Percentiles rank a stretch among this genome's conserved stretches.
phyloP scores from a whole-genome alignment of 2,113 vertebrate species.

The Lepus timidus region DNA sequence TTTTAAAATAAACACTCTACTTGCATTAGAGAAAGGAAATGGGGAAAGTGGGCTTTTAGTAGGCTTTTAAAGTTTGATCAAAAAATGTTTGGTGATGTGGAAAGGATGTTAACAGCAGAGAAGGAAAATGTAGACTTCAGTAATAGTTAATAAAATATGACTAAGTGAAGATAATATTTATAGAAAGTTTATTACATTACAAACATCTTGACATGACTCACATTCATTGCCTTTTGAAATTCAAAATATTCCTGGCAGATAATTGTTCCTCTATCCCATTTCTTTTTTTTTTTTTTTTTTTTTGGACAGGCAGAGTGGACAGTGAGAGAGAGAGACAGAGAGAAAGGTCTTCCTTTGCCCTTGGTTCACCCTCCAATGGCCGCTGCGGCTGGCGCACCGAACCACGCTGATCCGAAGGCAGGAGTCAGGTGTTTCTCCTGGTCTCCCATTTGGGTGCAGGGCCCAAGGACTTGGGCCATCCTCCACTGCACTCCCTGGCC shows the following conservation, averaged over 20 bases:
- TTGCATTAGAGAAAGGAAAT: background rate
- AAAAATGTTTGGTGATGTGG: background rate
- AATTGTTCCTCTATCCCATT: background rate
- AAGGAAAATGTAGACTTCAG: background rate
- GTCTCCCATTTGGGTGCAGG: too few species aligned
- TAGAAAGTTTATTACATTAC: background rate
- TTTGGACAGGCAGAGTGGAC: too few species aligned
- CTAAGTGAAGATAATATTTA: background rate
- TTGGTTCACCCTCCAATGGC: too few species aligned
- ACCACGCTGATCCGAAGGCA: too few species aligned
- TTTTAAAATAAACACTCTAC: background rate
- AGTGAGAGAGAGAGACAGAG: too few species aligned
- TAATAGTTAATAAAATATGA: background rate
- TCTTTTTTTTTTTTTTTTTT: too few species aligned
- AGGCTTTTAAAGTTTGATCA: background rate
- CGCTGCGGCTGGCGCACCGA: too few species aligned
- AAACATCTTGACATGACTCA: background rate
- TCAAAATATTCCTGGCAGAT: background rate
- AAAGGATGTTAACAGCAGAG: background rate
- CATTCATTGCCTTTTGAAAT: slow-evolving; percentile 18
- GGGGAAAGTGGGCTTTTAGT: background rate
- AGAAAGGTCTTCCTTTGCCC: too few species aligned
- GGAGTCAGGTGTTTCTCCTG: too few species aligned
- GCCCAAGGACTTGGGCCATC: too few species aligned
- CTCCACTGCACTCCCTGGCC: too few species aligned